These are phyloP conservation scores for Rhinogobius similis DNA, from an alignment of 2,113 vertebrate genomes.

Conservation along the genomic window DNA sequence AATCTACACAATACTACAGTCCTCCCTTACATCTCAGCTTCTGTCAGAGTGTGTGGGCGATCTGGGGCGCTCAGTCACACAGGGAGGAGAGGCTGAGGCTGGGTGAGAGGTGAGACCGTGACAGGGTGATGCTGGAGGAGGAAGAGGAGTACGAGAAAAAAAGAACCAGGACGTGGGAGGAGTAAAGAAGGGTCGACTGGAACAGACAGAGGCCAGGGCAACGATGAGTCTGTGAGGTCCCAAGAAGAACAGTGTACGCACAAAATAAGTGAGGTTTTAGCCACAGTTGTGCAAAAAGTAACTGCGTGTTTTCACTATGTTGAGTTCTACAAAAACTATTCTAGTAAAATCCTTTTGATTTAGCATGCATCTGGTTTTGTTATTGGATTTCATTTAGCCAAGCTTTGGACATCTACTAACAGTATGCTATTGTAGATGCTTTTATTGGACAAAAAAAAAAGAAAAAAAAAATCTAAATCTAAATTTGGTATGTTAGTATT, in stretches of 20 bases:
- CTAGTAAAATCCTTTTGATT: no score
- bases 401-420: no score
- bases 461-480: no score
- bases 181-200: conserved; percentile 19
- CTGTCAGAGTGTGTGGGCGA: conserved; percentile 41
- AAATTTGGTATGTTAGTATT: no score
- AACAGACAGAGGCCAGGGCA: conserved; percentile 12
- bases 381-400: no score
- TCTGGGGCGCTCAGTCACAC: neutral
- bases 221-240: conserved; percentile 27
- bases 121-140: conserved; percentile 15
- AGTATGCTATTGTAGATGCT: no score
- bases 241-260: conserved; percentile 32
- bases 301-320: neutral
- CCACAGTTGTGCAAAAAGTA: neutral
- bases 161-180: neutral
- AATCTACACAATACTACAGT: neutral
- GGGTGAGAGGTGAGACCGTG: conserved; percentile 13
- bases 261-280: neutral
- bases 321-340: neutral
- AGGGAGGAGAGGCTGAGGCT: conserved; percentile 6
- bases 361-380: no score
- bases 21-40: conserved; percentile 2
- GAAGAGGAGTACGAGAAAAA: neutral
- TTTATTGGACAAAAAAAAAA: no score